Evolutionary conservation across 2,888 invertebrate genomes (phyloP).

Genomic region (Calephelis perditalis): DNA sequence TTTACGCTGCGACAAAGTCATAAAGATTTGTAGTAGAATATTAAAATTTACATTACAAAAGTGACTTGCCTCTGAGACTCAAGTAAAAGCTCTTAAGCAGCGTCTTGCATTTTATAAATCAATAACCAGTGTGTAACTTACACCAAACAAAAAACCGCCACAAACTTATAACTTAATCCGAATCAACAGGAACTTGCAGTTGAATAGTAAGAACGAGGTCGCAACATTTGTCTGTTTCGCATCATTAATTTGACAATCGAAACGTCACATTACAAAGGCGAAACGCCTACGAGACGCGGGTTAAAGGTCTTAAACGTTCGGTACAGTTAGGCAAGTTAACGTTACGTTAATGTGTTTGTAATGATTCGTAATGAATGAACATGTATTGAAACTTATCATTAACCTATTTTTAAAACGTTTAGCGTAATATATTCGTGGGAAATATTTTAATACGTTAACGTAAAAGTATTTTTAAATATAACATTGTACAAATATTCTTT

Average conservation of each 20-base stretch:
- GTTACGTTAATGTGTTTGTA: slow-evolving; percentile 57
- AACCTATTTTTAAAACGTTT: slow-evolving; percentile 26
- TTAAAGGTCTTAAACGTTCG: slow-evolving; percentile 60
- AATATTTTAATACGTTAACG: too few relatives aligned
- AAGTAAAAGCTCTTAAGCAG: too few relatives aligned
- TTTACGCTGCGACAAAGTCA: too few relatives aligned
- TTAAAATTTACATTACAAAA: too few relatives aligned
- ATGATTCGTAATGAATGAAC: slow-evolving; percentile 49
- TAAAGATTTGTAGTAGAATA: too few relatives aligned
- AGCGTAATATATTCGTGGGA: slow-evolving; percentile 18
- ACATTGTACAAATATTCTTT: too few relatives aligned
- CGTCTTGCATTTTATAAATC: too few relatives aligned
- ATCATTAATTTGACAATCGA: slow-evolving; percentile 73
- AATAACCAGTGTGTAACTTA: too few relatives aligned
- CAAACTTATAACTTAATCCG: slow-evolving; percentile 33
- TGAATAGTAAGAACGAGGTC: slow-evolving; percentile 44
- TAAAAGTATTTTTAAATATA: too few relatives aligned
- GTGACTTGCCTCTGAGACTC: too few relatives aligned
- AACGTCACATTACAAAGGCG: slow-evolving; percentile 56
- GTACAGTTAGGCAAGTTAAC: slow-evolving; percentile 48
- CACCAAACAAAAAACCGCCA: slow-evolving; percentile 9
- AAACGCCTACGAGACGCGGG: slow-evolving; percentile 62
- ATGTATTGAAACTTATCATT: slow-evolving; percentile 28
- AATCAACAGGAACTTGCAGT: slow-evolving; percentile 25
- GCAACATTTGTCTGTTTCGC: slow-evolving; percentile 55